These are phyloP conservation scores for Hofmannophila pseudospretella DNA, from an alignment of 2,888 invertebrate genomes.

Conservation along the genomic window DNA sequence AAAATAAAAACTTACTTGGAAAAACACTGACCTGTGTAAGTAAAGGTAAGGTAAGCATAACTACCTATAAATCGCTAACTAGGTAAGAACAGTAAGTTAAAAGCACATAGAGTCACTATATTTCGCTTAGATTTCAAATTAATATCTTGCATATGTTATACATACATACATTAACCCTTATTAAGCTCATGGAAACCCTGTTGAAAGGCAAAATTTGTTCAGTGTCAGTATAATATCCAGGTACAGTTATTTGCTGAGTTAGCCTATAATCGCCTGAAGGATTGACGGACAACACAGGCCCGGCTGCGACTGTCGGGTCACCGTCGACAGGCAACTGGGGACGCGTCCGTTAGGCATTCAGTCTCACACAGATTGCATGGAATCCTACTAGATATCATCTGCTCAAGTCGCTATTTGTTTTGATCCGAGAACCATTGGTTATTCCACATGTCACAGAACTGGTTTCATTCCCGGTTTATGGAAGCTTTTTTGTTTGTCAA, in stretches of 20 bases:
- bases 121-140: no score
- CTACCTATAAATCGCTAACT: no score
- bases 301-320: constrained; percentile 40
- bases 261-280: constrained; percentile 45
- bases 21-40: no score
- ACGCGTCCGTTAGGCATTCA: constrained; percentile 69
- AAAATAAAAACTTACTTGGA: no score
- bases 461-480: background rate
- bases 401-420: constrained; percentile 31
- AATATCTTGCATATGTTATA: no score
- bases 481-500: no score
- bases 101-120: no score
- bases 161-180: no score
- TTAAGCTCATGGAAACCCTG: background rate
- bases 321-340: constrained; percentile 28
- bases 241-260: constrained; percentile 49
- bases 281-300: constrained; percentile 60
- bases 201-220: constrained; percentile 37
- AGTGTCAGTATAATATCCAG: constrained; percentile 33
- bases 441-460: background rate
- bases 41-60: no score
- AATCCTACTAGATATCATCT: constrained; percentile 67
- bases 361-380: constrained; percentile 51
- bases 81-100: no score
- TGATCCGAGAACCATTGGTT: constrained; percentile 11